Evolutionary conservation across 2,113 vertebrate genomes (phyloP).

Genomic region (Ammospiza nelsoni): DNA sequence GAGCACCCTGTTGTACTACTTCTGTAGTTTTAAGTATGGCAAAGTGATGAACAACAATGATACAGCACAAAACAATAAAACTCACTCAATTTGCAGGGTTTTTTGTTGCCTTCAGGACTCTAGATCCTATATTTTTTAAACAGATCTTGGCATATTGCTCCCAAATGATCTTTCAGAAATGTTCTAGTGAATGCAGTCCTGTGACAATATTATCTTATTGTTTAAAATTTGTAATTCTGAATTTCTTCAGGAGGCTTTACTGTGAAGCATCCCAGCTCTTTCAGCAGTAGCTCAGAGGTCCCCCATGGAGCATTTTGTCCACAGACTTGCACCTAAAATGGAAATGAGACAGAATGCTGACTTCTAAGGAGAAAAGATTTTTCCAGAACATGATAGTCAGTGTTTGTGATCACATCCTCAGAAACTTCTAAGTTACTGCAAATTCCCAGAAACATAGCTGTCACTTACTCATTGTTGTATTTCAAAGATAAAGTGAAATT

Average conservation of each 20-base stretch:
- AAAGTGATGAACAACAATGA: neutral
- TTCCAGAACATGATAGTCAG: neutral
- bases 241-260: neutral
- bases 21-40: neutral
- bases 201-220: neutral
- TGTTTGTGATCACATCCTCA: neutral
- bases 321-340: neutral
- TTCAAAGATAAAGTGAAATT: neutral
- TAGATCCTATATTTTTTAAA: neutral
- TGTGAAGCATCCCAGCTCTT: neutral
- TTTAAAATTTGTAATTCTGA: neutral
- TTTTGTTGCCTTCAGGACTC: neutral
- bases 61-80: neutral
- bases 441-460: neutral
- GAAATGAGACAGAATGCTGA: neutral
- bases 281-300: neutral
- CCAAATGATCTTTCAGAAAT: neutral
- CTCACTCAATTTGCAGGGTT: accelerated
- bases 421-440: neutral
- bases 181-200: neutral
- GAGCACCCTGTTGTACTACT: neutral
- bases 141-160: neutral
- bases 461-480: neutral
- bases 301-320: neutral
- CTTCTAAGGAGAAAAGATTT: neutral